phyloP scores from a whole-genome alignment of 2,113 vertebrate species.

The Reinhardtius hippoglossoides region DNA sequence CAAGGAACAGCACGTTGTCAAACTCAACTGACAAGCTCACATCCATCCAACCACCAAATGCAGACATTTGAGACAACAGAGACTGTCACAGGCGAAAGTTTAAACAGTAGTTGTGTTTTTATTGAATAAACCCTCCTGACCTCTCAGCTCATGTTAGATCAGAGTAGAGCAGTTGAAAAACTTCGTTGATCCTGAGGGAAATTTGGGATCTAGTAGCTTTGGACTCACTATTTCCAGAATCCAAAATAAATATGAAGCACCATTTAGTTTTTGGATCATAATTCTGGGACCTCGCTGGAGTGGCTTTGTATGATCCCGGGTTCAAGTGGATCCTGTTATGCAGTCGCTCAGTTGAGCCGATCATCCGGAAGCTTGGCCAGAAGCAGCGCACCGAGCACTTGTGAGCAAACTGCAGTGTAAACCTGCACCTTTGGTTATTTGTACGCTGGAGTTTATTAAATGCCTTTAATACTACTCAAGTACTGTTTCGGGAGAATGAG shows the following conservation, averaged over 20 bases:
- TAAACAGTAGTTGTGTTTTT: no score
- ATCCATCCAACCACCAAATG: neutral
- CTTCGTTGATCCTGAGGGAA: no score
- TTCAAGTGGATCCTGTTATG: neutral
- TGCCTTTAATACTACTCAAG: neutral
- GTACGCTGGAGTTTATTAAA: neutral
- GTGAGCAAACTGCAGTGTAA: neutral
- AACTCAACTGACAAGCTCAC: neutral
- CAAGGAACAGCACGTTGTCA: neutral
- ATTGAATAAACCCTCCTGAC: neutral
- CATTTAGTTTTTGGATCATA: neutral
- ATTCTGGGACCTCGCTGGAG: neutral
- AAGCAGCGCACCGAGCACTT: neutral
- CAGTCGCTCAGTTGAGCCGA: neutral
- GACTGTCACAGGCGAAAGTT: no score
- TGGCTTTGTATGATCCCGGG: neutral
- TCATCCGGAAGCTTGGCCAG: neutral
- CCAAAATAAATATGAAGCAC: neutral
- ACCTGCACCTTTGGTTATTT: neutral
- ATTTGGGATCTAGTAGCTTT: neutral
- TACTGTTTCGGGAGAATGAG: neutral
- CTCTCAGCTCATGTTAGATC: neutral
- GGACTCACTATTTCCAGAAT: neutral
- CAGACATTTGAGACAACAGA: neutral
- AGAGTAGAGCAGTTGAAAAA: no score